Percentiles rank a stretch among this genome's conserved stretches.
phyloP scores from a whole-genome alignment of 1,140 invertebrate species.

The Drosophila tristis region DNA sequence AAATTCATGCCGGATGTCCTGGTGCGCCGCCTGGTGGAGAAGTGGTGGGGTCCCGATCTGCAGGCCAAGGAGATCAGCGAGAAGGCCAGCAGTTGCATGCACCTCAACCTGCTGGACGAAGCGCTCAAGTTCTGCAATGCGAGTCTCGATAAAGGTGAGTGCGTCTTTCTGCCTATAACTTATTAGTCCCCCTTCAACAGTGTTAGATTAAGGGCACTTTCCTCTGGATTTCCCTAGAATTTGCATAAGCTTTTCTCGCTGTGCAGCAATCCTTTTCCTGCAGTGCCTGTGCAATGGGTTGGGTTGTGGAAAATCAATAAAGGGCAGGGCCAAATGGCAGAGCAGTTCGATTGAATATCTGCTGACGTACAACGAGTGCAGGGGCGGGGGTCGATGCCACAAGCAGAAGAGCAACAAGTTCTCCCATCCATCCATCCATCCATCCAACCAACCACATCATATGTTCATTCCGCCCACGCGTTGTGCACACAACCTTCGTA shows the following conservation, averaged over 20 bases:
- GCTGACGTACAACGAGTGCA: conserved; percentile 49
- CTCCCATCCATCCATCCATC: not conserved
- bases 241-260: not conserved
- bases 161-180: too few relatives aligned
- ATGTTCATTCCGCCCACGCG: not conserved
- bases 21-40: conserved; percentile 87
- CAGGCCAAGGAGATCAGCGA: conserved; percentile 87
- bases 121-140: conserved; percentile 88
- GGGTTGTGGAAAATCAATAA: conserved; percentile 63
- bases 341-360: conserved; percentile 21
- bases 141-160: conserved; percentile 84
- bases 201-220: not conserved
- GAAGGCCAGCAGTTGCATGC: conserved; percentile 87
- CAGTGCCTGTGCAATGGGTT: conserved; percentile 9
- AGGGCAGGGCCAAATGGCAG: conserved; percentile 37
- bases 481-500: not conserved
- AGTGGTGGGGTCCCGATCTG: conserved; percentile 88
- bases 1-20: conserved; percentile 88
- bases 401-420: conserved; percentile 59
- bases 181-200: too few relatives aligned
- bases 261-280: not conserved
- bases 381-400: not conserved
- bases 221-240: not conserved
- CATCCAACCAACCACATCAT: conserved; percentile 7
- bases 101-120: conserved; percentile 86